These are phyloP conservation scores for Danio jaintianensis DNA, from an alignment of 2,797 vertebrate genomes.

Conservation along the genomic window DNA sequence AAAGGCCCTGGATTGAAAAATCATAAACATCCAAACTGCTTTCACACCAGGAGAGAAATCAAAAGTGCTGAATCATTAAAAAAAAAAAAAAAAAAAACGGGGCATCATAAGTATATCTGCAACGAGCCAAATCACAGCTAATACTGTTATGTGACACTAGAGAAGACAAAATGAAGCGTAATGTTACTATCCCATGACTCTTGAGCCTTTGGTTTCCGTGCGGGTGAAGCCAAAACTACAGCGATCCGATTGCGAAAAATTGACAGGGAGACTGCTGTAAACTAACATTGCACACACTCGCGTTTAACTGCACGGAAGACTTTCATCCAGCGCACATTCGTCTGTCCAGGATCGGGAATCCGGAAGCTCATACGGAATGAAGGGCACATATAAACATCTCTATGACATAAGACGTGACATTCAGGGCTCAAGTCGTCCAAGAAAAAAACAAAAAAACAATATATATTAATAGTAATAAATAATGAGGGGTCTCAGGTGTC, in stretches of 20 bases:
- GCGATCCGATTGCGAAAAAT: constrained; percentile 2
- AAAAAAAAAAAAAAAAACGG: neutral
- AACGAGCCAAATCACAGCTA: constrained; percentile 2
- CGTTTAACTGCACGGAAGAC: constrained; percentile 23
- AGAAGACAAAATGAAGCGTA: constrained; percentile 25
- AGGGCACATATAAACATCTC: constrained; percentile 22
- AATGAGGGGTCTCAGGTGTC: constrained; percentile 25
- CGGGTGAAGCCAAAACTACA: constrained; percentile 12
- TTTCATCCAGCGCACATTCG: neutral
- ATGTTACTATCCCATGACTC: neutral
- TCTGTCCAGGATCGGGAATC: neutral
- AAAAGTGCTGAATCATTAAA: neutral
- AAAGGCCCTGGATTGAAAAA: constrained; percentile 16
- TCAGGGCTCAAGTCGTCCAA: constrained; percentile 1
- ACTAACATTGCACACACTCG: constrained; percentile 24
- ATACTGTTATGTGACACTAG: constrained; percentile 16
- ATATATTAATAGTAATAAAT: constrained; percentile 20
- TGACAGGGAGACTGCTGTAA: constrained; percentile 27
- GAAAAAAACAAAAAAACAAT: constrained; percentile 4
- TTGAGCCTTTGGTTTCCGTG: constrained; percentile 36
- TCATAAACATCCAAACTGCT: neutral
- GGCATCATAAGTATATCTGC: neutral
- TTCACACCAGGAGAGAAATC: constrained; percentile 11
- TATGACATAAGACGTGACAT: constrained; percentile 24
- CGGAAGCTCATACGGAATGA: constrained; percentile 22